Base-by-base conservation (phyloP, 2,113 vertebrate species). In the Acinonyx jubatus region DNA sequence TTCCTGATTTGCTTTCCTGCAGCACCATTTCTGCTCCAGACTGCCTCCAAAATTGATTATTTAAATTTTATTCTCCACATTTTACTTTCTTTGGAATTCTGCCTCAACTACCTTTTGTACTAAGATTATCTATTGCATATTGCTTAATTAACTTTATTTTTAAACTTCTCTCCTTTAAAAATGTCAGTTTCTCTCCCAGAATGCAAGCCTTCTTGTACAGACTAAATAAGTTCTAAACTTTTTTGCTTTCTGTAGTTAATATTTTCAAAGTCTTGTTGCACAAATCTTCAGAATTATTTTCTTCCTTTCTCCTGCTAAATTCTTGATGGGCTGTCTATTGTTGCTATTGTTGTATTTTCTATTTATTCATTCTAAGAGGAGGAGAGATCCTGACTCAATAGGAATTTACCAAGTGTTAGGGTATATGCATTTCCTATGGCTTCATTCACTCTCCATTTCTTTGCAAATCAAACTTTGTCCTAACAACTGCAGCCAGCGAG, bases 381-480 rank as follows among this genome's bases (percentile, higher is more conserved):
- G 15, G 29, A 68, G 25, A 68, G 65, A 74, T 19, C 19, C 73
- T 83, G 23, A 91, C 11, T 79, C 25, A 55, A 15, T 80, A 4
- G 3, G 23, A 16, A 63, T 89, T 82, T 78, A 92, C 41, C 29
- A 48, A 76, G 68, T 68, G 68, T 91, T 45, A 55, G 63, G 45
- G 13, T 41, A 10, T 61, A 27, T 76, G n/a, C 5, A 87, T 73
- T 94, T 95, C 74, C 61, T 52, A 52, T 38, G 50, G 57, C 61
- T 96, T 97, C 90, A n/a, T 36, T 95, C 33, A 90, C 29, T 96
- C 38, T 89, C 52, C 48, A 55, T 55, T 71, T 97, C 25, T 66
- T 93, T 94, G 31, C 36, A 91, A 82, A 68, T 88, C 66, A 85
- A 87, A 45, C 78, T 94, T 97, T 50, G 71, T 93, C 50, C 74